phyloP scores from a whole-genome alignment of 2,797 vertebrate species.

The Helarctos malayanus region DNA sequence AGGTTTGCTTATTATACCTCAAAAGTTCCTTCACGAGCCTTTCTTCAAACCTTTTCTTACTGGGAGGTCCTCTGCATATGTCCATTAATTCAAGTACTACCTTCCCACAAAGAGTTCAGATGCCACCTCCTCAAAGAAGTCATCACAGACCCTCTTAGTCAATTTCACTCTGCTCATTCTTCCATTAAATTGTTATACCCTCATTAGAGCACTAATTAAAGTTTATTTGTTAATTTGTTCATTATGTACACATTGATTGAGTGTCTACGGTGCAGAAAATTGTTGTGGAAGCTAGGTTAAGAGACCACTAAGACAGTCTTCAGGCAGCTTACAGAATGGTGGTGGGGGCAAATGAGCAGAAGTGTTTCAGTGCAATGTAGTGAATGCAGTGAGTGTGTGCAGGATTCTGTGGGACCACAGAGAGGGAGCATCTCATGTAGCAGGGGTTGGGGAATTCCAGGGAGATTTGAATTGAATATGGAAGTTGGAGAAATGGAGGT shows the following conservation, averaged over 20 bases:
- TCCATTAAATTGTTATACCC: not conserved
- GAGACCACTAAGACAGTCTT: not conserved
- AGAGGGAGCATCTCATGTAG: not conserved
- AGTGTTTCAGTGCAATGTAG: not conserved
- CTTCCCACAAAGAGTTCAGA: constrained; percentile 1
- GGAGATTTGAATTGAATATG: not conserved
- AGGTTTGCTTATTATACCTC: not conserved
- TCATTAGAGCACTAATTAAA: not conserved
- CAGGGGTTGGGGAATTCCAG: not conserved
- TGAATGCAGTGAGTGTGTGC: not conserved
- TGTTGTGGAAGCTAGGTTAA: constrained; percentile 55
- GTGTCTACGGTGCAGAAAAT: not conserved
- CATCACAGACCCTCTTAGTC: not conserved
- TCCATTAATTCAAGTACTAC: not conserved
- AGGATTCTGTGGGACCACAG: not conserved
- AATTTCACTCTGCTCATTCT: not conserved
- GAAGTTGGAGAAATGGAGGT: not conserved
- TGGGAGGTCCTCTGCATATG: not conserved
- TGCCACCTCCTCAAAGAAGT: not conserved
- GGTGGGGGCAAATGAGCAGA: not conserved
- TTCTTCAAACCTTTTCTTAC: constrained; percentile 35
- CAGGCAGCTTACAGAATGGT: not conserved
- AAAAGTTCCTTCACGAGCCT: not conserved
- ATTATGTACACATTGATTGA: not conserved
- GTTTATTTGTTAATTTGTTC: not conserved